Evolutionary conservation across 1,140 invertebrate genomes (phyloP), one percentile per base, ranked within the genome.

Genomic region (Rhopalosiphum padi): DNA sequence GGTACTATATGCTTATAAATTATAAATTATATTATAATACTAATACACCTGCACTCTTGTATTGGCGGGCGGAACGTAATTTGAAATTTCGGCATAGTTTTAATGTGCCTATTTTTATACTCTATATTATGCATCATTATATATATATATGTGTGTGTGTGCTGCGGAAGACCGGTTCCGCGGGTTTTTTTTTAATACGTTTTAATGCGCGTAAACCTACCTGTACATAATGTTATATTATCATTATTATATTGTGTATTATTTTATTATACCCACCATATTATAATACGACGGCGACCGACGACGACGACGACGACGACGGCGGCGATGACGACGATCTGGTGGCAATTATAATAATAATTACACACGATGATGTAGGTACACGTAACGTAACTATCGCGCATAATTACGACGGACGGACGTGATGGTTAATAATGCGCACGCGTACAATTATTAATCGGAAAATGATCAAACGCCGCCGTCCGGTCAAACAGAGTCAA

Each of bases 401-500:
- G 15, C 41, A 41, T 86, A 11, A 85, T 85, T 86, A 41, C 25
- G 85, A 86, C 85, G 85, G 85, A 46, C 85, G 41, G 85, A 86
- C 85, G 41, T 30, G 85, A 46, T 41, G 85, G 85, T 86, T 86
- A 86, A 86, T 86, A 86, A 46, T 30, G 85, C 85, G 85, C 85
- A 86, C 85, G 85, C 85, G 85, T 86, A 86, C 85, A 43, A 86
- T 46, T 46, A 18, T 86, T 46, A 46, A 86, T 86, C 85, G 85
- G 85, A 41, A 86, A 86, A 86, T 46, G 85, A 86, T 86, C 85
- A 46, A 86, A 86, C 85, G 85, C 85, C 43, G 85, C 25, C 85
- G 85, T 86, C 41, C 85, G 85, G 41, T 18, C 25, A 43, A 43
- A 85, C 83, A 86, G 37, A 41, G 83, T 41, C 41, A 11, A 85